These are phyloP conservation scores for Gonatopus flavifemur DNA, from an alignment of 1,140 invertebrate species.

Conservation along the genomic window DNA sequence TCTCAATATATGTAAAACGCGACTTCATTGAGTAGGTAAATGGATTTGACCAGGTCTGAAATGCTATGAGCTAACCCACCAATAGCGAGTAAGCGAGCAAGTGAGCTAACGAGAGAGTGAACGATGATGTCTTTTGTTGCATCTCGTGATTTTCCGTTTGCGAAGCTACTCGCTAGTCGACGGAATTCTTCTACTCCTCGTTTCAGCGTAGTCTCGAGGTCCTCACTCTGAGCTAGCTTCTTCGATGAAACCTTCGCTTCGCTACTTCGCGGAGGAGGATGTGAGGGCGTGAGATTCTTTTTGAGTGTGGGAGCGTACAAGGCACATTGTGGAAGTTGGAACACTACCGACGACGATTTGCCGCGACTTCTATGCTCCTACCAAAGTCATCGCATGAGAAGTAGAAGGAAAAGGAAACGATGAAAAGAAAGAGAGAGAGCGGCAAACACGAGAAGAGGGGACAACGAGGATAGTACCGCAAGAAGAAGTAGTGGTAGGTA, in stretches of 20 bases:
- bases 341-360: constrained; percentile 31
- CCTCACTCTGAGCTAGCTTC: no score
- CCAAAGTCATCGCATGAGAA: background rate
- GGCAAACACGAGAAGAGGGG: no score
- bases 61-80: no score
- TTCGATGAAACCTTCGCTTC: background rate
- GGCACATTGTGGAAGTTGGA: constrained; percentile 52
- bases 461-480: no score
- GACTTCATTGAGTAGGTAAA: no score
- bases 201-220: constrained; percentile 10
- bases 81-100: no score
- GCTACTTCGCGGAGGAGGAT: constrained; percentile 46
- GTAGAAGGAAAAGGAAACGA: no score
- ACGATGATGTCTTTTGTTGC: no score
- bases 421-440: background rate
- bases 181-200: constrained; percentile 13
- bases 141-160: constrained; percentile 3
- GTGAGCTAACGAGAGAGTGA: no score
- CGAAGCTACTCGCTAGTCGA: constrained; percentile 6
- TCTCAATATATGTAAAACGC: no score
- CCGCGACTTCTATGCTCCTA: constrained; percentile 7
- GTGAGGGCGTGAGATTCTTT: constrained; percentile 59
- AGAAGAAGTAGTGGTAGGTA: no score
- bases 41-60: no score
- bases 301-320: constrained; percentile 60